Conservation (phyloP, 2,888 invertebrate species). For the Germaria angustata region DNA sequence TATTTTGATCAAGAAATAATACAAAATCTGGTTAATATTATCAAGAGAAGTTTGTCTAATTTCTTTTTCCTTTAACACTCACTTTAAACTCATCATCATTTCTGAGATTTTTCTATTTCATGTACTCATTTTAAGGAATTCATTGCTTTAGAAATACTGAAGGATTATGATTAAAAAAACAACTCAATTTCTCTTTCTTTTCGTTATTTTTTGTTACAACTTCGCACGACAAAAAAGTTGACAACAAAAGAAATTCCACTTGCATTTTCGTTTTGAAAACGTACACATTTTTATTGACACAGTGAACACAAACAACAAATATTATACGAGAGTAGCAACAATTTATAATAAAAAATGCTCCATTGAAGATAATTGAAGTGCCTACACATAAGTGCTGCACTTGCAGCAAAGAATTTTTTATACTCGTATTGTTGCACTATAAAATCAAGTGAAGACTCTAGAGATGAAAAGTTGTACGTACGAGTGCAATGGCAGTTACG, state of each 20-base stretch:
- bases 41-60: too few relatives aligned
- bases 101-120: too few relatives aligned
- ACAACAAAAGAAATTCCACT: constrained; percentile 56
- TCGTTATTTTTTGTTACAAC: constrained; percentile 8
- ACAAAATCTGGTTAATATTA: too few relatives aligned
- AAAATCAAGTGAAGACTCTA: constrained; percentile 35
- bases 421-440: constrained; percentile 32
- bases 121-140: too few relatives aligned
- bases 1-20: too few relatives aligned
- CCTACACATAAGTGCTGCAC: constrained; percentile 51
- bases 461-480: constrained; percentile 41
- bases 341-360: constrained; percentile 20
- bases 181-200: constrained; percentile 1
- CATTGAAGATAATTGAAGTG: constrained; percentile 57
- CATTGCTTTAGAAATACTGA: background rate
- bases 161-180: background rate
- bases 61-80: too few relatives aligned
- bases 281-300: constrained; percentile 58
- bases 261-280: constrained; percentile 59
- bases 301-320: constrained; percentile 29
- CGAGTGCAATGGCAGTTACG: constrained; percentile 27
- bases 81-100: too few relatives aligned
- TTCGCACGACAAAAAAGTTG: background rate
- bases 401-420: constrained; percentile 21
- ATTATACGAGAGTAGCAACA: background rate